Conservation (phyloP, 2,797 vertebrate genomes). For the Pipistrellus kuhlii region DNA sequence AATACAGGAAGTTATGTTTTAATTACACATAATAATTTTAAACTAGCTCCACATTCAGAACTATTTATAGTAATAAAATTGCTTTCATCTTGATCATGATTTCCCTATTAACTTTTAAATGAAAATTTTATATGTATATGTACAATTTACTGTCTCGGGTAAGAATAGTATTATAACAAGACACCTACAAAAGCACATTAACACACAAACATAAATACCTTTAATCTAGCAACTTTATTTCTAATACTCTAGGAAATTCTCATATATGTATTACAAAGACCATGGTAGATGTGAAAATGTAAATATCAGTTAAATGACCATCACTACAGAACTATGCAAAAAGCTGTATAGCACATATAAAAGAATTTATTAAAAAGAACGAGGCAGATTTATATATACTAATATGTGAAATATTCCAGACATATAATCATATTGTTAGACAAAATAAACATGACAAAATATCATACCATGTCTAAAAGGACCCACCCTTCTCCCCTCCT, state of each 20-base stretch:
- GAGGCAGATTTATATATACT: not conserved
- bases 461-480: not conserved
- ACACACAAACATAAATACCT: not conserved
- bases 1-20: not conserved
- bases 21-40: not conserved
- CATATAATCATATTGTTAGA: not conserved
- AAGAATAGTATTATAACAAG: not conserved
- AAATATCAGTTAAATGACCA: not conserved
- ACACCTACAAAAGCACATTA: not conserved
- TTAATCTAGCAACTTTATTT: conserved; percentile 11
- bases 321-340: not conserved
- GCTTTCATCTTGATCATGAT: not conserved
- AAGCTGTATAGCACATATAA: not conserved
- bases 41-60: not conserved
- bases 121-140: not conserved
- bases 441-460: not conserved
- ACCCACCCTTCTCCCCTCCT: not conserved
- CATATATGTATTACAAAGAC: not conserved
- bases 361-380: conserved; percentile 29
- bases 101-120: not conserved
- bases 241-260: not conserved
- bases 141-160: not conserved
- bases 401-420: not conserved
- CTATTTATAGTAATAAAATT: not conserved
- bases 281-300: not conserved